phyloP scores from a whole-genome alignment of 2,888 invertebrate species.

The Cancer borealis region DNA sequence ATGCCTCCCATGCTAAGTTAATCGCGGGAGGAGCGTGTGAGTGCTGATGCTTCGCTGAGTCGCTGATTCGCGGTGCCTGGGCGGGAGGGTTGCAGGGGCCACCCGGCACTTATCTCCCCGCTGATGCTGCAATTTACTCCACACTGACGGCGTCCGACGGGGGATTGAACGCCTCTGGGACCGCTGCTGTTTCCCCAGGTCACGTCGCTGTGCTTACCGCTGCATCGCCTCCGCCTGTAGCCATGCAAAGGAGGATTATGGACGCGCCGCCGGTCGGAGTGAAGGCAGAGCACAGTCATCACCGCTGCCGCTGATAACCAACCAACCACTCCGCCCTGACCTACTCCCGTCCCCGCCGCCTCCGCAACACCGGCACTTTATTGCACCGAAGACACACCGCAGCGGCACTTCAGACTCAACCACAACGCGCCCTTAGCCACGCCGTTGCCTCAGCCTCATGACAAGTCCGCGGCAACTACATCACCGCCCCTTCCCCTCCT shows the following conservation, averaged over 20 bases:
- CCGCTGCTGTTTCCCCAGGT: background rate
- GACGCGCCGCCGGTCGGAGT: background rate
- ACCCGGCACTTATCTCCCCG: background rate
- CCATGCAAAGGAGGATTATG: background rate
- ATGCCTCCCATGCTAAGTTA: conserved; percentile 9
- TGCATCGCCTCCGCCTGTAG: background rate
- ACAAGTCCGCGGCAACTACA: background rate
- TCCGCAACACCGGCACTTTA: background rate
- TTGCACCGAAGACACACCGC: background rate
- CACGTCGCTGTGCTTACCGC: background rate
- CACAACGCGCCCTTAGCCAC: background rate
- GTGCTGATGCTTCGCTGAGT: background rate
- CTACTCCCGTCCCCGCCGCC: background rate
- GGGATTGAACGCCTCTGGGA: background rate
- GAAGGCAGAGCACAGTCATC: background rate
- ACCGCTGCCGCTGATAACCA: background rate
- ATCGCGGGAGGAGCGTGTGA: conserved; percentile 21
- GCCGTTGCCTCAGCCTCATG: background rate
- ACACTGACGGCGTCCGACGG: background rate
- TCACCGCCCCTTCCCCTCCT: background rate
- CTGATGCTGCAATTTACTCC: background rate
- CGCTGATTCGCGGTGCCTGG: conserved; percentile 8
- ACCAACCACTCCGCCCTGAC: background rate
- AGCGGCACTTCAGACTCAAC: background rate
- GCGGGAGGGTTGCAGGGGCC: background rate